phyloP scores from a whole-genome alignment of 2,113 vertebrate genomes.

The Caloenas nicobarica region DNA sequence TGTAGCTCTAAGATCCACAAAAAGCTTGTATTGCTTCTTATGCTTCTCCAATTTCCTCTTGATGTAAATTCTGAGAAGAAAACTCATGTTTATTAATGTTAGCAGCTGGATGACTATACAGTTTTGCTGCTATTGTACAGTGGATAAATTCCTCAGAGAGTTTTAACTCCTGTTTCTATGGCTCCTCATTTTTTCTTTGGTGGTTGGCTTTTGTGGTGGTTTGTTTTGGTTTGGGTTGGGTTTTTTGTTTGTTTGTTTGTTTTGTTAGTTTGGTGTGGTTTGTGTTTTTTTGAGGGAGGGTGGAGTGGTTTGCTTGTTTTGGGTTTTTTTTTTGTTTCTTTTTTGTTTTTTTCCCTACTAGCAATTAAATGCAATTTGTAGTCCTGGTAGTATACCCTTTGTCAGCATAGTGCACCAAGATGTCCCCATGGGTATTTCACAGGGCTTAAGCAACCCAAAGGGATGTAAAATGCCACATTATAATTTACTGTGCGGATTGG shows the following conservation, averaged over 20 bases:
- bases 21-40: conserved; percentile 73
- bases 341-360: background rate
- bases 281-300: background rate
- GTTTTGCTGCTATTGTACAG: background rate
- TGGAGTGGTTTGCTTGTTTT: background rate
- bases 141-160: conserved; percentile 4
- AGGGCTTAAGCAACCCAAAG: conserved; percentile 31
- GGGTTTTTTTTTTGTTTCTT: too few relatives aligned
- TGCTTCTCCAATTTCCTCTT: conserved; percentile 75
- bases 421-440: conserved; percentile 75
- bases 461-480: conserved; percentile 16
- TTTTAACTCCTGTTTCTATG: conserved; percentile 51
- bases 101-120: conserved; percentile 31
- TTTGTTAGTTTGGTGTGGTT: too few relatives aligned
- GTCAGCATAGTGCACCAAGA: conserved; percentile 54
- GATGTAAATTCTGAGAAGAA: conserved; percentile 56
- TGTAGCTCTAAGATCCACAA: conserved; percentile 79
- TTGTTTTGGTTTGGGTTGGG: background rate
- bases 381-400: background rate
- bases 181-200: background rate
- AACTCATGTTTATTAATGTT: conserved; percentile 52
- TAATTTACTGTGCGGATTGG: conserved; percentile 36
- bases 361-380: conserved; percentile 73
- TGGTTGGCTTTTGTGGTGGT: conserved; percentile 33
- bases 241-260: background rate